Conservation (phyloP, 2,888 invertebrate genomes). For the Acanthosepion pharaonis region DNA sequence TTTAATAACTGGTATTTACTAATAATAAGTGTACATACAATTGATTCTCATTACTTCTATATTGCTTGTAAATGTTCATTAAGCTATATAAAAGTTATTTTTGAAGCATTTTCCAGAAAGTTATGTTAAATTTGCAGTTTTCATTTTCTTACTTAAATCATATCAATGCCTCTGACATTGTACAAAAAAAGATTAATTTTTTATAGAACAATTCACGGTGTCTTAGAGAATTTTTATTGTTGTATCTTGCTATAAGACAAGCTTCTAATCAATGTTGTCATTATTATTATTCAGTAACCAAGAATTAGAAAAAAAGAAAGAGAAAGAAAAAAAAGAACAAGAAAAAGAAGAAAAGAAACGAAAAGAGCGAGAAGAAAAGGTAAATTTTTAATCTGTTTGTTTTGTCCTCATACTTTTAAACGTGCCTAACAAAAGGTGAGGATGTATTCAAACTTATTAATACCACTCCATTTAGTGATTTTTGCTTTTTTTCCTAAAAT, state of each 20-base stretch:
- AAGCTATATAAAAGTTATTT: not conserved
- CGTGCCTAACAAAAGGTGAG: no score
- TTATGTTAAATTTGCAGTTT: no score
- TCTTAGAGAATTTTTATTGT: not conserved
- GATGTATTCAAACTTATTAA: no score
- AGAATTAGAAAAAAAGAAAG: slow-evolving; percentile 34
- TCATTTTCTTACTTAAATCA: no score
- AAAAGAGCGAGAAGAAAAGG: slow-evolving; percentile 45
- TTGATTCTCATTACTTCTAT: not conserved
- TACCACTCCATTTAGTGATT: no score
- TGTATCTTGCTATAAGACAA: not conserved
- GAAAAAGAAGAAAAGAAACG: slow-evolving; percentile 44
- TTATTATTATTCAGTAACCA: not conserved
- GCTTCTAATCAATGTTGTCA: not conserved
- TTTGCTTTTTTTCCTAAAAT: no score
- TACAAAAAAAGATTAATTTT: not conserved
- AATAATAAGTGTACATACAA: not conserved
- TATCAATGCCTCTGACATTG: not conserved
- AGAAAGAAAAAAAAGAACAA: slow-evolving; percentile 41
- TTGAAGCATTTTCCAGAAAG: not conserved
- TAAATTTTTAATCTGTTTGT: not conserved
- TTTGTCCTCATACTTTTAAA: no score
- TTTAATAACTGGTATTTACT: not conserved
- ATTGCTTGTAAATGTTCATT: not conserved
- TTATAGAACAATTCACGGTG: not conserved